Conservation (phyloP, 2,113 vertebrate species). For the Gnathonemus echidnorhynchus region DNA sequence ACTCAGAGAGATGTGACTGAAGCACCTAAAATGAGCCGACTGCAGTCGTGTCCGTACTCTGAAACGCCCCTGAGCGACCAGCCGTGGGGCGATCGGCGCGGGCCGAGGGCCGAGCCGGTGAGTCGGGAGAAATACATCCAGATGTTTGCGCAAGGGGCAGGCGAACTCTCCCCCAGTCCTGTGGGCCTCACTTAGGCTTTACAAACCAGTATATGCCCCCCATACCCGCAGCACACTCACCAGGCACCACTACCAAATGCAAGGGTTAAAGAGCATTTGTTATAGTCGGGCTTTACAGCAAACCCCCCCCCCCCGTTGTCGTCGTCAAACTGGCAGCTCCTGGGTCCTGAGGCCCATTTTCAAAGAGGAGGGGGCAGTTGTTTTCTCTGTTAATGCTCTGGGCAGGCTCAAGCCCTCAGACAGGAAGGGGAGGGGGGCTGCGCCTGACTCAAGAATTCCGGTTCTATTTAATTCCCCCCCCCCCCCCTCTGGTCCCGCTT, state of each 20-base stretch:
- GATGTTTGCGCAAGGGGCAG: conserved; percentile 52
- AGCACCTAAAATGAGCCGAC: background rate
- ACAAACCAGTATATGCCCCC: conserved; percentile 35
- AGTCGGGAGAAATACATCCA: conserved; percentile 57
- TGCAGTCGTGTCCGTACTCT: background rate
- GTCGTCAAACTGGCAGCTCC: conserved; percentile 29
- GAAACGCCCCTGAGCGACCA: background rate
- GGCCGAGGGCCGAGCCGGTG: conserved; percentile 22
- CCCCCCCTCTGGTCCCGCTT: conserved; percentile 50
- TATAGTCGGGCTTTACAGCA: conserved; percentile 34
- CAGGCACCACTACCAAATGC: conserved; percentile 19
- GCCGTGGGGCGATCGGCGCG: background rate
- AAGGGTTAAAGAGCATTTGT: conserved; percentile 25
- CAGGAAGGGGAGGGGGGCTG: conserved; percentile 69
- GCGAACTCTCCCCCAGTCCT: conserved; percentile 13
- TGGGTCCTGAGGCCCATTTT: conserved; percentile 45
- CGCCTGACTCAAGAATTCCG: conserved; percentile 59
- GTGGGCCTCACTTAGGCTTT: conserved; percentile 51
- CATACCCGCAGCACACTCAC: background rate
- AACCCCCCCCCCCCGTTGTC: conserved; percentile 18
- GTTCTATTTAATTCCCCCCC: conserved; percentile 49
- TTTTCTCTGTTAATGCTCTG: conserved; percentile 46
- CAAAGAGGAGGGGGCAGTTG: conserved; percentile 28
- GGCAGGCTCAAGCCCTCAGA: conserved; percentile 51
- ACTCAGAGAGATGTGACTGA: background rate